Percentiles rank a stretch among this genome's conserved stretches.
Conservation (phyloP, 2,888 invertebrate genomes). For the Ashinkailepas kermadecensis region DNA sequence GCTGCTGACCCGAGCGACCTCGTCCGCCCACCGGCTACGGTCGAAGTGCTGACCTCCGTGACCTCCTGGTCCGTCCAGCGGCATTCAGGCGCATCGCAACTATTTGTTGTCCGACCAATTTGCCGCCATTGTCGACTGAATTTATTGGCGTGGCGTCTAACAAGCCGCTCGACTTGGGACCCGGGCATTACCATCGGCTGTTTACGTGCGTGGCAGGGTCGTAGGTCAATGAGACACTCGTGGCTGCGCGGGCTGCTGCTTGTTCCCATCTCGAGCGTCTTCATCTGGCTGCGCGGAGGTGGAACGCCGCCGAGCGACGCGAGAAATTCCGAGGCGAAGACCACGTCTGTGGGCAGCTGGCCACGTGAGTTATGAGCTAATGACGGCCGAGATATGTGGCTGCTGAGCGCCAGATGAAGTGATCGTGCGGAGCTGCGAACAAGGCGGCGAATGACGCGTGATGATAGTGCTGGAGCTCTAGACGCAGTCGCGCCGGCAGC, state of each 20-base stretch:
- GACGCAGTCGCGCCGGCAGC: no score
- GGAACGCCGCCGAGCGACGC: no score
- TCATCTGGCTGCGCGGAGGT: neutral
- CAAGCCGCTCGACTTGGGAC: neutral
- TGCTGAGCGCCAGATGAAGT: no score
- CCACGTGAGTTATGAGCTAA: no score
- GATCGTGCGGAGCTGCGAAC: no score
- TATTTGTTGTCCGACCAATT: neutral
- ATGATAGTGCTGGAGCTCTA: no score
- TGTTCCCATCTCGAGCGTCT: constrained; percentile 5
- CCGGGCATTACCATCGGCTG: neutral
- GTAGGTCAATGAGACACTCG: neutral
- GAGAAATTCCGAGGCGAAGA: no score
- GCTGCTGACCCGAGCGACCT: no score
- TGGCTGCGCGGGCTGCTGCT: neutral
- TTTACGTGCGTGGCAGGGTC: neutral
- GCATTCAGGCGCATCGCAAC: neutral
- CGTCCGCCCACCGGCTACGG: no score
- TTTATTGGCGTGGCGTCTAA: neutral
- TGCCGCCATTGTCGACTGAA: neutral
- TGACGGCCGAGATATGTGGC: no score
- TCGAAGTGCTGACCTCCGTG: neutral
- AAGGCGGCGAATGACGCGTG: no score
- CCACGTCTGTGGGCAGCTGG: no score
- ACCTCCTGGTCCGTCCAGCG: neutral